Evolutionary conservation across 2,113 vertebrate species (phyloP), one percentile per base, ranked within the genome.

Genomic region (Ibidorhyncha struthersii): DNA sequence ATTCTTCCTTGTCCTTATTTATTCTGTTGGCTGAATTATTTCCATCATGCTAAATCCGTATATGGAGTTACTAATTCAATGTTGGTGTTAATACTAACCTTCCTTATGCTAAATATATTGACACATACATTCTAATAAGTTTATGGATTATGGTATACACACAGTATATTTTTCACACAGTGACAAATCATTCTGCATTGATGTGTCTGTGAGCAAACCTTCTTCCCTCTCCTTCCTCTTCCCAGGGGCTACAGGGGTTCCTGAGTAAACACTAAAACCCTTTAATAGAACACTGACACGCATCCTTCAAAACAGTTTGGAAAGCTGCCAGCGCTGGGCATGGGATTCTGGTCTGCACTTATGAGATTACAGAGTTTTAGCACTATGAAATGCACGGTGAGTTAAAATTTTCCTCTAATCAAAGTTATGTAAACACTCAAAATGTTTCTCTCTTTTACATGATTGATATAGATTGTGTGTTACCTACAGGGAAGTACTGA

Each of bases 101-200:
- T 16, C 38, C 19, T 49, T 63, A 40, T 87, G 36, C 49, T 92
- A 25, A 56, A 40, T 81, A 90, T 62, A 87, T 62, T 36, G 96
- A 38, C 82, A 73, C 2, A 9, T n/a, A 2, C 19, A 8, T 72
- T 77, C 52, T n/a, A 27, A 21, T 21, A 21, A 63, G 36, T 52
- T 95, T 77, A 29, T 41, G 77, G n/a, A 29, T 63, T 45, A 41
- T 21, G 29, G 14, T 27, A 26, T n/a, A n/a, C n/a, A n/a, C n/a
- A n/a, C n/a, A n/a, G n/a, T n/a, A n/a, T n/a, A n/a, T n/a, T n/a
- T n/a, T n/a, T n/a, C n/a, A n/a, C 43, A 5, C 14, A 2, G 7
- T 29, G 63, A 77, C 19, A 72, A 63, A 86, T 8, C 5, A 3
- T 26, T 72, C 32, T 53, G 21, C 1, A 0, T 56, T 2, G 0